phyloP scores from a whole-genome alignment of 2,797 vertebrate species.

The Falco naumanni region DNA sequence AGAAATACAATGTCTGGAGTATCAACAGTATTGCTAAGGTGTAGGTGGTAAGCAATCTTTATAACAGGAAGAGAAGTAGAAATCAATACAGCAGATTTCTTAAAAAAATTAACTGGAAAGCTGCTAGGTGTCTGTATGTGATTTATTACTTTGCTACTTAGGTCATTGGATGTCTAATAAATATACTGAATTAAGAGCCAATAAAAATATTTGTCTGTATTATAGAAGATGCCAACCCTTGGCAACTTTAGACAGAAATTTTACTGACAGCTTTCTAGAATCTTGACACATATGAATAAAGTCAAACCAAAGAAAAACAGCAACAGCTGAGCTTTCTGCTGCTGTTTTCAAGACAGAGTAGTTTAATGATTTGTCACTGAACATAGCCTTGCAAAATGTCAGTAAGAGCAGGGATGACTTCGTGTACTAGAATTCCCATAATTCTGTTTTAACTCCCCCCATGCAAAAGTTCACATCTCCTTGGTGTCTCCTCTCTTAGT shows the following conservation, averaged over 20 bases:
- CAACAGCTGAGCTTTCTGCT: not conserved
- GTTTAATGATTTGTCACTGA: not conserved
- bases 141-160: not conserved
- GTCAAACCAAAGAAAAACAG: not conserved
- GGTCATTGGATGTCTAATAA: not conserved
- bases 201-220: not conserved
- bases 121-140: not conserved
- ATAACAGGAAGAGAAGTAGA: not conserved
- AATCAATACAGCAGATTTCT: not conserved
- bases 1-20: not conserved
- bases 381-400: not conserved
- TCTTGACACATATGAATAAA: not conserved
- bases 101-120: not conserved
- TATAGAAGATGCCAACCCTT: not conserved
- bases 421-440: not conserved
- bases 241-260: not conserved
- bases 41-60: not conserved
- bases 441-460: not conserved
- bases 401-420: conserved; percentile 2
- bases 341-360: not conserved
- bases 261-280: not conserved
- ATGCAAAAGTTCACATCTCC: not conserved
- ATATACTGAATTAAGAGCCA: not conserved
- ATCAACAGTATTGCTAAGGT: not conserved
- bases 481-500: not conserved